A percentile compares a stretch with the other conserved stretches of the same genome.
Evolutionary conservation across 2,888 invertebrate genomes (phyloP).

Genomic region (Helobdella robusta): DNA sequence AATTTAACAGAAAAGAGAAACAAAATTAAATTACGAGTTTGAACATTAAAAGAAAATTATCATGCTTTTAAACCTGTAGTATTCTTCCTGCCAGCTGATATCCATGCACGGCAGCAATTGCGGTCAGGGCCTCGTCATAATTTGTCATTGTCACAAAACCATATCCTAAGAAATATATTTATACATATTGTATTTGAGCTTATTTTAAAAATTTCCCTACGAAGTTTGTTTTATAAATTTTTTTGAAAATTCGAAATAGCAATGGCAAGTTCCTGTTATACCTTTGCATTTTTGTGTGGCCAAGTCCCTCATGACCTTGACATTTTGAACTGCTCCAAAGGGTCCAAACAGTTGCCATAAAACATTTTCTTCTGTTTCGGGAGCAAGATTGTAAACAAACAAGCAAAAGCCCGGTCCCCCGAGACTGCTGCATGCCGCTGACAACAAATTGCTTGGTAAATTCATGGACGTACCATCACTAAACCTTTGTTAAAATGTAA

Average conservation of each 20-base stretch:
- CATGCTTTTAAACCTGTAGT: slow-evolving; percentile 86
- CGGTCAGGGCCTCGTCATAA: slow-evolving; percentile 90
- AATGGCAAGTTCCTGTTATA: too few relatives aligned
- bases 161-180: too few relatives aligned
- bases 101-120: slow-evolving; percentile 89
- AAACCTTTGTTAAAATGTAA: neutral
- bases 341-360: slow-evolving; percentile 92
- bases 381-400: slow-evolving; percentile 82
- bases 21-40: too few relatives aligned
- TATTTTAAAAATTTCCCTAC: too few relatives aligned
- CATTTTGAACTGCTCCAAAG: slow-evolving; percentile 91
- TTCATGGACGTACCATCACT: slow-evolving; percentile 21
- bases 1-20: neutral
- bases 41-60: too few relatives aligned
- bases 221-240: too few relatives aligned
- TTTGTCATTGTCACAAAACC: slow-evolving; percentile 97
- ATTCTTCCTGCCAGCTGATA: slow-evolving; percentile 88
- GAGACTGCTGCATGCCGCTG: slow-evolving; percentile 65
- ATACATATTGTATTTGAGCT: too few relatives aligned
- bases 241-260: too few relatives aligned
- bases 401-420: slow-evolving; percentile 68
- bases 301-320: slow-evolving; percentile 88
- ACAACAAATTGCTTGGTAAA: slow-evolving; percentile 18
- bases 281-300: slow-evolving; percentile 95
- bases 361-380: slow-evolving; percentile 81